Percentiles rank a stretch among this genome's conserved stretches.
phyloP scores from a whole-genome alignment of 35 echinoderm and acorn worm genomes.

The Holothuria glaberrima region DNA sequence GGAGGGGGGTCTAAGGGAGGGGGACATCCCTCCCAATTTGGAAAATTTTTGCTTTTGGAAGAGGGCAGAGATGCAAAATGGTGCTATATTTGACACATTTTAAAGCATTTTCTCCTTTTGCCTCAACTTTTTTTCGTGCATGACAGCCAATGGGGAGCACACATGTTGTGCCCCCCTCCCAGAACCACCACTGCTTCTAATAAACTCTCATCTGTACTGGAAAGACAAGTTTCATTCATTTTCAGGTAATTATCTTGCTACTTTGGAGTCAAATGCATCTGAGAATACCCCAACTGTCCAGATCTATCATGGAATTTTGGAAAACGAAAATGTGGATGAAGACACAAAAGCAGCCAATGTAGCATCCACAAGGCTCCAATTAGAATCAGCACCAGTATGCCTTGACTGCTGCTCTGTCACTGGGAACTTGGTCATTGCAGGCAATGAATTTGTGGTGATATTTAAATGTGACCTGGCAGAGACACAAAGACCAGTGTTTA shows the following conservation, averaged over 20 bases:
- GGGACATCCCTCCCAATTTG: no score
- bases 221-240: neutral
- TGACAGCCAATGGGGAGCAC: no score
- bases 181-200: no score
- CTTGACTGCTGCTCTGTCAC: constrained; percentile 23
- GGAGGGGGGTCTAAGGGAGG: no score
- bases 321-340: neutral
- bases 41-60: no score
- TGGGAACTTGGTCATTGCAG: constrained; percentile 5
- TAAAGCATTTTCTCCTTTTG: no score
- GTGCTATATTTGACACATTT: no score
- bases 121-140: no score
- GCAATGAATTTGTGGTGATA: constrained; percentile 20
- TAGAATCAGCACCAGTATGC: neutral
- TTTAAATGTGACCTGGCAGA: neutral
- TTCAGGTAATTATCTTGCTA: constrained; percentile 16
- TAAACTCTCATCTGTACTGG: neutral
- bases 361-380: neutral
- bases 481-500: neutral
- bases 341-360: neutral
- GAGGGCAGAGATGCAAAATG: no score
- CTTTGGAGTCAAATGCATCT: constrained; percentile 17
- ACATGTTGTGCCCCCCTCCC: no score
- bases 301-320: constrained; percentile 18
- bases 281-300: neutral